Evolutionary conservation across 2,888 invertebrate genomes (phyloP).

Genomic region (Palloptera scutellata): DNA sequence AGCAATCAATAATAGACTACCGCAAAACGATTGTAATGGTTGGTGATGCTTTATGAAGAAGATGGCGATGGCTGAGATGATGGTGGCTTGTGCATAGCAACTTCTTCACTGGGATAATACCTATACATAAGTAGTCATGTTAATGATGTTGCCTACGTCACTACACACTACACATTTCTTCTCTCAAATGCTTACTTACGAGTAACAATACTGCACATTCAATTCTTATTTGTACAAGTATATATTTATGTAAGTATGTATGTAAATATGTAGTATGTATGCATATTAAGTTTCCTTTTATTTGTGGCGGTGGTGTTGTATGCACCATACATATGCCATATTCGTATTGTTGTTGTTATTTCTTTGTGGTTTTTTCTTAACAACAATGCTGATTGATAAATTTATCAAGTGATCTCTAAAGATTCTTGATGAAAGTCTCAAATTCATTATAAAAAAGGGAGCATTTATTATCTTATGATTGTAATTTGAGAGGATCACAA

Average conservation of each 20-base stretch:
- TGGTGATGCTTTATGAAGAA: too few species aligned
- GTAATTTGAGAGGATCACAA: too few species aligned
- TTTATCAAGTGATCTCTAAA: constrained; percentile 15
- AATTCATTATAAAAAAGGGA: not conserved
- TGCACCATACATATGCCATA: constrained; percentile 15
- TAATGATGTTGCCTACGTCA: not conserved
- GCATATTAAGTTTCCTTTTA: constrained; percentile 17
- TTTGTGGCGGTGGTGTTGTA: constrained; percentile 11
- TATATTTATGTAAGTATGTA: not conserved
- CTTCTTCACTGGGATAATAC: too few species aligned
- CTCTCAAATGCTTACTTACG: not conserved
- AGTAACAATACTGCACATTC: not conserved
- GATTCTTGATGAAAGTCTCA: not conserved
- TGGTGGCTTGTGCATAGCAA: too few species aligned
- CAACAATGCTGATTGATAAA: constrained; percentile 26
- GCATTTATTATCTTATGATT: too few species aligned
- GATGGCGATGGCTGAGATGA: too few species aligned
- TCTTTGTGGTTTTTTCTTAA: constrained; percentile 15
- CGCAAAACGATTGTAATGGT: too few species aligned
- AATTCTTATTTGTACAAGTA: not conserved
- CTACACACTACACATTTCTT: not conserved
- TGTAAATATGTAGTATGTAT: not conserved
- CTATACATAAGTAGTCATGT: too few species aligned
- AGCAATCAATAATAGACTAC: not conserved
- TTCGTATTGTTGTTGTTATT: constrained; percentile 15